Conservation (phyloP, 30 jellyfish, hydroid and myxozoan genomes). For the Turritopsis dohrnii region DNA sequence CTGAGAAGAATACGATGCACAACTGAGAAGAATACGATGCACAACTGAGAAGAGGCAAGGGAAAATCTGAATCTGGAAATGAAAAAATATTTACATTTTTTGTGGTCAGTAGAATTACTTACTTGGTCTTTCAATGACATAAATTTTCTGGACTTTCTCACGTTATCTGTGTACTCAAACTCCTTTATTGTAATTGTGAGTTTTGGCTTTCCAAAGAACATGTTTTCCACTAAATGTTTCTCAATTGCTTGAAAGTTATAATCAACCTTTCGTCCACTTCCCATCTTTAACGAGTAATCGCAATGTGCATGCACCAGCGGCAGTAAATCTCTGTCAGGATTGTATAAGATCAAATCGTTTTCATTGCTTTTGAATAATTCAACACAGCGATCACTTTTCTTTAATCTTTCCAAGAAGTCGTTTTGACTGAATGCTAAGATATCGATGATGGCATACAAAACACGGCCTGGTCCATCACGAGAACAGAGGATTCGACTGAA, state of each 20-base stretch:
- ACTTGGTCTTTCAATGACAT: neutral
- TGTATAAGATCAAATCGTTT: constrained; percentile 5
- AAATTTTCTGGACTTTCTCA: neutral
- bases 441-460: constrained; percentile 4
- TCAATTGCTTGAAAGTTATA: constrained; percentile 51
- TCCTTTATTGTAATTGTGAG: constrained; percentile 26
- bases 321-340: constrained; percentile 44
- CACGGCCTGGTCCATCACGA: constrained; percentile 17
- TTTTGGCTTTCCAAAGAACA: constrained; percentile 42
- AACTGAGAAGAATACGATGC: neutral
- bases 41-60: neutral
- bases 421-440: constrained; percentile 22
- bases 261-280: constrained; percentile 53
- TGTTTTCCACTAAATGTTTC: constrained; percentile 42
- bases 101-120: neutral
- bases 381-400: neutral
- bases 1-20: neutral
- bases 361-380: neutral
- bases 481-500: neutral
- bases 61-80: neutral
- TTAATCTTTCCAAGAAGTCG: constrained; percentile 14
- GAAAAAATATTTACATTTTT: neutral
- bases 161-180: constrained; percentile 25
- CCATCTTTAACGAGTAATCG: constrained; percentile 58
- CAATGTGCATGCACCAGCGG: constrained; percentile 62